Evolutionary conservation across 2,797 vertebrate species (phyloP), one percentile per base, ranked within the genome.

Genomic region (Neoniphon sammara): DNA sequence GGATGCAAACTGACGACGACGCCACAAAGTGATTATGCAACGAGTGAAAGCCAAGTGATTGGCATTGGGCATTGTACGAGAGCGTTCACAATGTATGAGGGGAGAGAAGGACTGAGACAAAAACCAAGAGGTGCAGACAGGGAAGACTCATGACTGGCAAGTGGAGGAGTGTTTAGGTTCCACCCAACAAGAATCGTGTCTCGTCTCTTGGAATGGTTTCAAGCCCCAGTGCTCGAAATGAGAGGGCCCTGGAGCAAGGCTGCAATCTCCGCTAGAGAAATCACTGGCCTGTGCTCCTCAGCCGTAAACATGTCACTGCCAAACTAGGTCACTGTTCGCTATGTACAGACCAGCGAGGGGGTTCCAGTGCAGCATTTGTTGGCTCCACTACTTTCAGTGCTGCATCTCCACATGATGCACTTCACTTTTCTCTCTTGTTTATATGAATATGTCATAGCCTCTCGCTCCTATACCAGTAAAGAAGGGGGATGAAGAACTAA

Each of bases 241-340:
- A 93, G 87, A 87, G 85, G 85, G 87, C 89, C 91, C 90, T 70
- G 80, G 75, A 91, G 90, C 85, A 83, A 90, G 85, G 81, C 73
- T 89, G 80, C 85, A 87, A 90, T 93, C 89, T 92, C 87, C 87
- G 80, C 87, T 59, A 65, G 81, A 83, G 49, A 91, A 93, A 91
- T 91, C 88, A 84, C 87, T 87, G 87, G 88, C 87, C 91, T 92
- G 87, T 91, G 89, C 87, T 90, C 91, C 91, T 91, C 89, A 75
- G 83, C 89, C 81, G 85, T 91, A 92, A 93, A 91, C 92, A 91
- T 89, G 89, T 92, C 87, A 87, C 66, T 56, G 82, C 66, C 53
- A 80, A 94, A 93, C 85, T 94, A 89, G 93, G 93, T 93, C 93
- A 93, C 69, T 36, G 78, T 77, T 91, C 87, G 82, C 78, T 66